Conservation (phyloP, 2,797 vertebrate species). For the Ataeniobius toweri region DNA sequence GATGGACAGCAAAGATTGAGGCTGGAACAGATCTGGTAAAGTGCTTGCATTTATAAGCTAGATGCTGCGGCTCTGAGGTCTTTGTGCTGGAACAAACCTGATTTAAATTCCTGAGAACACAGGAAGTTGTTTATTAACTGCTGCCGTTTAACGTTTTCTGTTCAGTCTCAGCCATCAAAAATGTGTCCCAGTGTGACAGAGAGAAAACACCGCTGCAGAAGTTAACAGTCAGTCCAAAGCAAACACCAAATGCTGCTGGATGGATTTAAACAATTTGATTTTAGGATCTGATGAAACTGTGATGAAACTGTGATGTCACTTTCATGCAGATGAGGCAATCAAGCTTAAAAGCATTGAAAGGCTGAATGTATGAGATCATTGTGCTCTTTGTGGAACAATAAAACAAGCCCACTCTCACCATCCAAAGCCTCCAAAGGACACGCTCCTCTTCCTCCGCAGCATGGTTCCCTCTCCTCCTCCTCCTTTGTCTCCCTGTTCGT, state of each 20-base stretch:
- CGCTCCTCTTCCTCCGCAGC: conserved; percentile 84
- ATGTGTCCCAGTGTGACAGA: neutral
- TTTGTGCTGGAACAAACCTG: neutral
- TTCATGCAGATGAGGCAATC: conserved; percentile 30
- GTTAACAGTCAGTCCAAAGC: neutral
- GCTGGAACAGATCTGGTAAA: too few species aligned
- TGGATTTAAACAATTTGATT: neutral
- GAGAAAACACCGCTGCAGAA: neutral
- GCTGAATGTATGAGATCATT: conserved; percentile 7
- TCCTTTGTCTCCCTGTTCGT: conserved; percentile 56
- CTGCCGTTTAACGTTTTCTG: neutral
- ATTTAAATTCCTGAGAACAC: neutral
- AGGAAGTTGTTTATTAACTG: conserved; percentile 25
- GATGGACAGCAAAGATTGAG: too few species aligned
- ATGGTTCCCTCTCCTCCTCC: conserved; percentile 64
- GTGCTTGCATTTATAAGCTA: too few species aligned
- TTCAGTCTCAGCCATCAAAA: neutral
- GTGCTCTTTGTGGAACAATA: conserved; percentile 12
- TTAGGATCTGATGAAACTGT: conserved; percentile 4
- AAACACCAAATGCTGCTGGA: neutral
- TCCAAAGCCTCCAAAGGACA: conserved; percentile 82
- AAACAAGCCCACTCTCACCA: conserved; percentile 66
- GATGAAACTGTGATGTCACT: conserved; percentile 57
- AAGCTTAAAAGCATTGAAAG: conserved; percentile 35
- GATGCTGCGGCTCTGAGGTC: neutral